Evolutionary conservation across 2,797 vertebrate genomes (phyloP).

Genomic region (Sitta carolinensis): DNA sequence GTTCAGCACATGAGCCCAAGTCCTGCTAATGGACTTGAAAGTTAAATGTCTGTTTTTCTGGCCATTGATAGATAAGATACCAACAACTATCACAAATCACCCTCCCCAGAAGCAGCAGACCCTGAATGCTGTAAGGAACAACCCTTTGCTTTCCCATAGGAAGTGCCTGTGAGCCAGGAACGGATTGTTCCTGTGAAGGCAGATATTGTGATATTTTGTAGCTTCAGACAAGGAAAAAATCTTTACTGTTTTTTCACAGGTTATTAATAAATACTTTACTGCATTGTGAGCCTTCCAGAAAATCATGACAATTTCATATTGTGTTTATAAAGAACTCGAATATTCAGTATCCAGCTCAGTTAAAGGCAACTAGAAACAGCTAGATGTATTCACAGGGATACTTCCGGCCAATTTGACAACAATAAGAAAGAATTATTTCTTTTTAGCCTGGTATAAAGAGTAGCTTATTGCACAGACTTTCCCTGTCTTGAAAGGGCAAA

Average conservation of each 20-base stretch:
- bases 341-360: not conserved
- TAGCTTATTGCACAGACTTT: constrained; percentile 11
- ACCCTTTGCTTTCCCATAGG: not conserved
- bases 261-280: constrained; percentile 20
- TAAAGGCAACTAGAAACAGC: constrained; percentile 4
- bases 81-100: not conserved
- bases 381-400: not conserved
- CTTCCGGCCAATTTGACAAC: constrained; percentile 6
- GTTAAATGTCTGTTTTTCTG: not conserved
- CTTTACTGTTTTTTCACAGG: not conserved
- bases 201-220: not conserved
- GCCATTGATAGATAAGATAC: not conserved
- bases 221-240: not conserved
- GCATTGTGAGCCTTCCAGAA: constrained; percentile 1
- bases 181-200: not conserved
- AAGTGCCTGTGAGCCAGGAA: not conserved
- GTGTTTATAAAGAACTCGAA: not conserved
- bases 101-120: not conserved
- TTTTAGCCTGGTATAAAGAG: constrained; percentile 14
- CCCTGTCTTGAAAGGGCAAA: constrained; percentile 45
- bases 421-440: constrained; percentile 21
- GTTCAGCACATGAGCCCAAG: not conserved
- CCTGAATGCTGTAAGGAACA: not conserved
- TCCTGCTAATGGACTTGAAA: not conserved
- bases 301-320: constrained; percentile 6